Evolutionary conservation across 2,797 vertebrate species (phyloP).

Genomic region (Falco peregrinus): DNA sequence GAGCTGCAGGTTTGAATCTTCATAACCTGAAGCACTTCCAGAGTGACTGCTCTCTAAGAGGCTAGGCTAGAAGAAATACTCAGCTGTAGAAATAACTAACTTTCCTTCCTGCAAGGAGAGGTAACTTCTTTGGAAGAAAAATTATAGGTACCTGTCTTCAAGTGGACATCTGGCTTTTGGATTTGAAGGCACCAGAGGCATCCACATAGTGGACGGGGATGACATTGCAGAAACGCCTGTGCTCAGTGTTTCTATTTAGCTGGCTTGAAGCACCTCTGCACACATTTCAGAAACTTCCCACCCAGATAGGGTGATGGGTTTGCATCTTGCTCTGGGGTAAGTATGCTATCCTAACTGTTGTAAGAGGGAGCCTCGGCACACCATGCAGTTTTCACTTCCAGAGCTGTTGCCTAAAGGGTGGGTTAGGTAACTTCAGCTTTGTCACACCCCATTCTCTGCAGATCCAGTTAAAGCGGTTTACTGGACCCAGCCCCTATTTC

Average conservation of each 20-base stretch:
- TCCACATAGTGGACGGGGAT: accelerated
- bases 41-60: not conserved
- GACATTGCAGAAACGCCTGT: not conserved
- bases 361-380: not conserved
- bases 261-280: not conserved
- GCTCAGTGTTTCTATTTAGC: not conserved
- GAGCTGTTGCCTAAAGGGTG: not conserved
- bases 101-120: not conserved
- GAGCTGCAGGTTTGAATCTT: not conserved
- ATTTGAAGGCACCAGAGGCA: not conserved
- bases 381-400: not conserved
- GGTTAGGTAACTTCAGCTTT: not conserved
- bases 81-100: not conserved
- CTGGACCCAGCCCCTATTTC: not conserved
- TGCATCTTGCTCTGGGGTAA: not conserved
- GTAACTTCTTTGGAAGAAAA: not conserved
- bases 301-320: not conserved
- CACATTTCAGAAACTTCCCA: not conserved
- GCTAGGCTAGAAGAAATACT: not conserved
- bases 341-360: not conserved
- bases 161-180: not conserved
- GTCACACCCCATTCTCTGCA: not conserved
- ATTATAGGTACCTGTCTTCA: not conserved
- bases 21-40: not conserved
- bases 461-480: not conserved